A percentile compares a stretch with the other conserved stretches of the same genome.
Evolutionary conservation across 1,140 invertebrate genomes (phyloP).

Genomic region (Leucophenga varia): DNA sequence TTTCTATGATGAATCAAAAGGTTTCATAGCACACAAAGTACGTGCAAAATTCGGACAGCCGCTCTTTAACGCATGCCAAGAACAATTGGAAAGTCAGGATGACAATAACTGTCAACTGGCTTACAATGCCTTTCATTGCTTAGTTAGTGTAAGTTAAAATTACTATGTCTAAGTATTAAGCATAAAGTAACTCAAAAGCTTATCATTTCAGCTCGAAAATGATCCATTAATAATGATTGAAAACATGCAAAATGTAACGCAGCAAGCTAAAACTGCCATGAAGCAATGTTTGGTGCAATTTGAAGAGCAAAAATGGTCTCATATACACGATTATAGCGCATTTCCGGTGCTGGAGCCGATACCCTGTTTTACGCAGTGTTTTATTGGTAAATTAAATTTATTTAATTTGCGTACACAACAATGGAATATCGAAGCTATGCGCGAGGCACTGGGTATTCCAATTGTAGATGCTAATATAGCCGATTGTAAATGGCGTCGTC

Average conservation of each 20-base stretch:
- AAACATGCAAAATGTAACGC: constrained; percentile 28
- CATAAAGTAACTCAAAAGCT: neutral
- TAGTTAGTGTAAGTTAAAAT: constrained; percentile 38
- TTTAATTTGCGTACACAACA: constrained; percentile 32
- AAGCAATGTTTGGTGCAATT: constrained; percentile 37
- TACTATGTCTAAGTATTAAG: constrained; percentile 5
- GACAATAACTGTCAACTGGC: constrained; percentile 35
- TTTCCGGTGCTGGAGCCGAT: constrained; percentile 40
- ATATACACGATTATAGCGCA: constrained; percentile 17
- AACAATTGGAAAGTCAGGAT: constrained; percentile 14
- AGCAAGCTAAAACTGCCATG: constrained; percentile 35
- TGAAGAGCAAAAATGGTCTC: constrained; percentile 30
- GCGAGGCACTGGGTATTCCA: constrained; percentile 30
- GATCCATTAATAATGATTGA: constrained; percentile 47
- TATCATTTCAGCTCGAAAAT: constrained; percentile 29
- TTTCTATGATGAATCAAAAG: constrained; percentile 30
- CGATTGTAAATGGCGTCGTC: constrained; percentile 19
- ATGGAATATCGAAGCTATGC: constrained; percentile 35
- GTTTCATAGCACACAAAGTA: constrained; percentile 27
- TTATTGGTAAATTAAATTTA: constrained; percentile 28
- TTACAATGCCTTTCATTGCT: constrained; percentile 44
- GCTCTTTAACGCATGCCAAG: constrained; percentile 28
- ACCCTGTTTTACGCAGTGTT: constrained; percentile 42
- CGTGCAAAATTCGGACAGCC: constrained; percentile 27
- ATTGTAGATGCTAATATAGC: constrained; percentile 5